A percentile compares a stretch with the other conserved stretches of the same genome.
Evolutionary conservation across 2,888 invertebrate species (phyloP).

Genomic region (Agrochola lota): DNA sequence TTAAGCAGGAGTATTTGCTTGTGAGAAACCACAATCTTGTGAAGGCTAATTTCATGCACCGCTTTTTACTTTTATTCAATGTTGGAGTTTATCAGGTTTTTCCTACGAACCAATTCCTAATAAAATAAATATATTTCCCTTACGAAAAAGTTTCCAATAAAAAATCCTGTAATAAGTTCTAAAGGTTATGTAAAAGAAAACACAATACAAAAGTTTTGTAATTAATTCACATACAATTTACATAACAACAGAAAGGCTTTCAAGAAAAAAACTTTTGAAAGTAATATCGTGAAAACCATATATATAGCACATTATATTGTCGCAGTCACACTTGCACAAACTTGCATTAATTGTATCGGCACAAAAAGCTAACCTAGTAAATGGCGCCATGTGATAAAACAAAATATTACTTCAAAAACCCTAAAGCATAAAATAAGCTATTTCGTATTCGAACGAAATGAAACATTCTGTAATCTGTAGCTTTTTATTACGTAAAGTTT

Average conservation of each 20-base stretch:
- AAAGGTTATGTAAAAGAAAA: slow-evolving; percentile 2
- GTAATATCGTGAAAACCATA: neutral
- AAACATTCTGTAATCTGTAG: too few species aligned
- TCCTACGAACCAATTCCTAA: neutral
- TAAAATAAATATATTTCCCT: neutral
- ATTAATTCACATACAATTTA: neutral
- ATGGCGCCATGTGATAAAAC: too few species aligned
- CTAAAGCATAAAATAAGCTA: too few species aligned
- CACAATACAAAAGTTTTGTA: slow-evolving; percentile 1
- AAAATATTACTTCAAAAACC: too few species aligned
- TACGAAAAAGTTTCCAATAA: slow-evolving; percentile 2
- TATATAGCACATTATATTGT: slow-evolving; percentile 8
- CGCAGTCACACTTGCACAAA: too few species aligned
- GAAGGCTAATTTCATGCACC: neutral
- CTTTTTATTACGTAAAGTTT: too few species aligned
- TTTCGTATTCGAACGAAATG: too few species aligned
- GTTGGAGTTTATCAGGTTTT: neutral
- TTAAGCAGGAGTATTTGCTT: neutral
- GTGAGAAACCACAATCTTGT: neutral
- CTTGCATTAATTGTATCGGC: too few species aligned
- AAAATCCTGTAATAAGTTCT: neutral
- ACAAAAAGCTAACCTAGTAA: too few species aligned
- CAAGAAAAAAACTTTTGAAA: neutral
- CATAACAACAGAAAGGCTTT: neutral
- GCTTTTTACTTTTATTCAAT: neutral